phyloP scores from a whole-genome alignment of 2,888 invertebrate species.

The Clitarchus hookeri region DNA sequence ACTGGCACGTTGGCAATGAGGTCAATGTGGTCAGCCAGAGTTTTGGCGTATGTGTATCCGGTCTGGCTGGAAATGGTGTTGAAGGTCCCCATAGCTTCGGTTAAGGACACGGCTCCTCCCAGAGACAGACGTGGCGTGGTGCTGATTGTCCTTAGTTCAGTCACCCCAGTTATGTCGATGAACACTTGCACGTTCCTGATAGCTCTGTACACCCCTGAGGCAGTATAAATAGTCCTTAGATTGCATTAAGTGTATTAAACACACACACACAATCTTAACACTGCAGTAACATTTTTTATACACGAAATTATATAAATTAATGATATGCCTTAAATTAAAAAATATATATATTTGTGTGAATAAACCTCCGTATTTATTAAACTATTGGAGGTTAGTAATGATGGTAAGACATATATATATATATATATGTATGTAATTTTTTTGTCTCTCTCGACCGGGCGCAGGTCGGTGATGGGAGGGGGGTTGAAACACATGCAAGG shows the following conservation, averaged over 20 bases:
- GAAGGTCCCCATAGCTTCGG: constrained; percentile 60
- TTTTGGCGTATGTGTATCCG: constrained; percentile 48
- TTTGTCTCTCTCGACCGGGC: too few species aligned
- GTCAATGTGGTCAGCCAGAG: constrained; percentile 51
- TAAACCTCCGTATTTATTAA: too few species aligned
- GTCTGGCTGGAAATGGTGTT: constrained; percentile 34
- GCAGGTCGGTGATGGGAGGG: too few species aligned
- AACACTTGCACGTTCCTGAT: constrained; percentile 58
- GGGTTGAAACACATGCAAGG: too few species aligned
- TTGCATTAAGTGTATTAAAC: too few species aligned
- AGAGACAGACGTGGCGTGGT: constrained; percentile 57
- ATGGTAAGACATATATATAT: too few species aligned
- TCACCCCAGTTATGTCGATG: constrained; percentile 66
- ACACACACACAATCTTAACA: background rate
- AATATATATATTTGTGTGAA: too few species aligned
- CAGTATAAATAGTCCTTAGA: background rate
- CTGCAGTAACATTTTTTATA: background rate
- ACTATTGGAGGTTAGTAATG: too few species aligned
- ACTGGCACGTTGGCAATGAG: constrained; percentile 54
- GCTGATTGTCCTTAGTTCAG: constrained; percentile 59
- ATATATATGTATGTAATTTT: too few species aligned
- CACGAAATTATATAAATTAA: too few species aligned
- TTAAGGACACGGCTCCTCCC: constrained; percentile 64
- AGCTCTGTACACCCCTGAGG: constrained; percentile 56
- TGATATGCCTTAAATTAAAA: background rate